Percentiles rank a stretch among this genome's conserved stretches.
Evolutionary conservation across 2,888 invertebrate species (phyloP).

Genomic region (Brachypalpus laphriformis): DNA sequence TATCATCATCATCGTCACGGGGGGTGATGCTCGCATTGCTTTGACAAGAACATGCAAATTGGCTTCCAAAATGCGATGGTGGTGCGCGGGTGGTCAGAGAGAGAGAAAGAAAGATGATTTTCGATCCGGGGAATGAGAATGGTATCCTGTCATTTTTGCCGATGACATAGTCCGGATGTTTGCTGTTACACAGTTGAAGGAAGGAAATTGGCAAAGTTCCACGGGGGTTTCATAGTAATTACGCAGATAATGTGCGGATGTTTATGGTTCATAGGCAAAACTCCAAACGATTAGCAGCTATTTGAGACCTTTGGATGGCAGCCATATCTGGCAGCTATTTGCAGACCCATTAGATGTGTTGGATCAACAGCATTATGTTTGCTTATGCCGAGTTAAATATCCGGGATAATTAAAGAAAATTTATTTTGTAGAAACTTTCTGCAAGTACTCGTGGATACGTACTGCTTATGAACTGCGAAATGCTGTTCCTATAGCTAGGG

Average conservation of each 20-base stretch:
- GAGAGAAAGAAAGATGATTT: too few relatives aligned
- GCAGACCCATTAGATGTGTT: too few relatives aligned
- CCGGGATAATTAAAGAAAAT: too few relatives aligned
- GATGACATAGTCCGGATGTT: conserved; percentile 15
- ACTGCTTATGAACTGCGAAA: too few relatives aligned
- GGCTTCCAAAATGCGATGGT: neutral
- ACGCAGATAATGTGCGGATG: conserved; percentile 40
- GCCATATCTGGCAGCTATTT: conserved; percentile 7
- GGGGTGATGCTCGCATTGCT: conserved; percentile 14
- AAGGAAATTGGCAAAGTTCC: conserved; percentile 46
- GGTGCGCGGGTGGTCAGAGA: conserved; percentile 29
- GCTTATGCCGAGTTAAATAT: too few relatives aligned
- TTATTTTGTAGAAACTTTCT: too few relatives aligned
- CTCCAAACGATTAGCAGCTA: conserved; percentile 19
- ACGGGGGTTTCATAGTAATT: conserved; percentile 38
- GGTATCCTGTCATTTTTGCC: conserved; percentile 5
- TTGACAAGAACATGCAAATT: conserved; percentile 61
- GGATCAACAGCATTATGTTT: too few relatives aligned
- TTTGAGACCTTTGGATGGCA: conserved; percentile 22
- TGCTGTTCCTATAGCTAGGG: too few relatives aligned
- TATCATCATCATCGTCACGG: conserved; percentile 4
- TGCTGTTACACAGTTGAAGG: neutral
- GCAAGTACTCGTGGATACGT: too few relatives aligned
- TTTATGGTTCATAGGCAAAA: conserved; percentile 43
- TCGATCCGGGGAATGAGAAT: neutral